Evolutionary conservation across 2,113 vertebrate genomes (phyloP).

Genomic region (Theristicus caerulescens): DNA sequence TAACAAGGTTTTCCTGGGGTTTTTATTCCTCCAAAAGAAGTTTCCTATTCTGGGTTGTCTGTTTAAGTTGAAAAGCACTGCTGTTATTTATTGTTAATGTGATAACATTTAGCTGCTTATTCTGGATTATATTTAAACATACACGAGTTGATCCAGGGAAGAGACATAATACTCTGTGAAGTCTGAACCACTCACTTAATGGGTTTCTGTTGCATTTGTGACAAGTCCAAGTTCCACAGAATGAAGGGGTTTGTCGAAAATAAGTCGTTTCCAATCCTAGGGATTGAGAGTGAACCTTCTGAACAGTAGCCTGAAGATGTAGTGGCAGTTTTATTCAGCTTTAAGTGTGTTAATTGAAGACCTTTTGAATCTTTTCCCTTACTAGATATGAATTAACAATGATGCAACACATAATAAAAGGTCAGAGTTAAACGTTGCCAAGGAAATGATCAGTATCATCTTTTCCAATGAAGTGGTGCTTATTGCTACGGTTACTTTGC

Average conservation of each 20-base stretch:
- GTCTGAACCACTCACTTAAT: not conserved
- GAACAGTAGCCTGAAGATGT: not conserved
- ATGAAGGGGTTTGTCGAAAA: not conserved
- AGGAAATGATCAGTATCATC: not conserved
- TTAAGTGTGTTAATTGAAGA: not conserved
- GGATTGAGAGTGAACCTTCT: not conserved
- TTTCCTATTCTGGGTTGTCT: not conserved
- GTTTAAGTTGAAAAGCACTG: not conserved
- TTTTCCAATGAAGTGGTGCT: not conserved
- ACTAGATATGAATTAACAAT: not conserved
- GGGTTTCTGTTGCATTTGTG: not conserved
- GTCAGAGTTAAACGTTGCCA: not conserved
- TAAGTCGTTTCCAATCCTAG: not conserved
- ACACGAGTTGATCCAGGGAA: not conserved
- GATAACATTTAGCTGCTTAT: not conserved
- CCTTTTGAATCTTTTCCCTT: not conserved
- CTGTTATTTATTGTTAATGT: not conserved
- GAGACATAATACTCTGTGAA: not conserved
- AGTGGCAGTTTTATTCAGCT: not conserved
- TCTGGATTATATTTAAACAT: conserved; percentile 6
- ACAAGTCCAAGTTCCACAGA: not conserved
- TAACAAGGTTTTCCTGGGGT: not conserved
- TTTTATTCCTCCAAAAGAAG: not conserved
- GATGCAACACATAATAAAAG: not conserved
- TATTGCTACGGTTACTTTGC: not conserved